These are phyloP conservation scores for Mus spretus DNA, from an alignment of 2,797 vertebrate genomes.

Conservation along the genomic window DNA sequence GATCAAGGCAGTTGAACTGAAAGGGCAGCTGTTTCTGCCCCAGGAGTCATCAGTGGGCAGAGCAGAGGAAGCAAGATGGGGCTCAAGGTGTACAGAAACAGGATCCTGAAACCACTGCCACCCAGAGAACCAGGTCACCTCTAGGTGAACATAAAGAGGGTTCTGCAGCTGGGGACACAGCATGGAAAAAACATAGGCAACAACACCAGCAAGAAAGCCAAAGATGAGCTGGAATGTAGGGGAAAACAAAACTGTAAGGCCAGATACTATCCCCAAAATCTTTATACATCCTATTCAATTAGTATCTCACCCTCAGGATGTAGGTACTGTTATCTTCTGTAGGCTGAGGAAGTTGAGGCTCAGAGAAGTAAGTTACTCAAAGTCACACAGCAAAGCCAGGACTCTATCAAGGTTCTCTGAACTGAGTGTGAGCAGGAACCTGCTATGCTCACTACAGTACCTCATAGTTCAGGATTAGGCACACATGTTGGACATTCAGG, in stretches of 20 bases:
- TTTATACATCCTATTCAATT: constrained; percentile 27
- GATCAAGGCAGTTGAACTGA: not conserved
- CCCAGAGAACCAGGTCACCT: not conserved
- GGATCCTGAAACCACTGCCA: not conserved
- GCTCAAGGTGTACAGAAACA: not conserved
- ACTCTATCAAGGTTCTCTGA: not conserved
- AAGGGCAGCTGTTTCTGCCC: not conserved
- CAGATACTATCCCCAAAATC: not conserved
- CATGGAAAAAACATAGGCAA: not conserved
- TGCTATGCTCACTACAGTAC: not conserved
- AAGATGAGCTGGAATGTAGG: not conserved
- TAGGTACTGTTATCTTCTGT: not conserved
- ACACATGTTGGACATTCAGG: not conserved
- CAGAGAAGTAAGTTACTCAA: constrained; percentile 22
- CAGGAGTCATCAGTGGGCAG: not conserved
- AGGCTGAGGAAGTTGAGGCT: not conserved
- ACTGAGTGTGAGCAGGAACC: not conserved
- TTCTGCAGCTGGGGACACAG: no score
- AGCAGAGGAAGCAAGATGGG: no score
- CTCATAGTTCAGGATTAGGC: not conserved
- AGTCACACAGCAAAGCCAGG: constrained; percentile 11
- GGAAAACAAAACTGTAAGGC: constrained; percentile 3
- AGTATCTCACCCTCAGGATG: not conserved
- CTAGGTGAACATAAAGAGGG: not conserved
- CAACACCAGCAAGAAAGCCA: not conserved